Evolutionary conservation across 2,113 vertebrate genomes (phyloP), one percentile per base, ranked within the genome.

Genomic region (Ardeotis arabs): DNA sequence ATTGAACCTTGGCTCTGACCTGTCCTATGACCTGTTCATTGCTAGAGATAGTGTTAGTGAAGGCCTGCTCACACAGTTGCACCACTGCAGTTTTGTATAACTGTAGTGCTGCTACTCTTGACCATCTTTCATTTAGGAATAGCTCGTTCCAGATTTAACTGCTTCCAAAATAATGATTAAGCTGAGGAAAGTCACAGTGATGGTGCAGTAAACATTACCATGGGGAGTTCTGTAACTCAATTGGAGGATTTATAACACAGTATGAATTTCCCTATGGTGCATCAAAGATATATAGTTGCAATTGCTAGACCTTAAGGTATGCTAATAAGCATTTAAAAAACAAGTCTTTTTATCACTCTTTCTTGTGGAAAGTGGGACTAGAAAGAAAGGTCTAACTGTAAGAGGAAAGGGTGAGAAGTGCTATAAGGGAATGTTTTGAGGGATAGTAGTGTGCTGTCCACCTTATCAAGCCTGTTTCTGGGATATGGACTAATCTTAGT

Each of bases 91-190:
- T 79, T 95, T 64, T 80, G 37, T 86, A 0, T 64, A 94, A 72
- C 33, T 27, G 7, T 62, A 58, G 67, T 37, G 67, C 72, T 64
- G 50, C 24, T 93, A 78, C 58, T 23, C 33, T 95, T 94, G 92
- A 85, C 85, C 41, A 8, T 53, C 24, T 77, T 83, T 76, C 55
- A 62, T 75, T 73, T 69, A 93, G 55, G 13, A 90, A 52, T 83
- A 90, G 41, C 45, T 86, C 50, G 80, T 76, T 76, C 39, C 58
- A 92, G 23, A 60, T 82, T 56, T 69, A 78, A 29, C 86, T 52
- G 29, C 77, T 92, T 94, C 66, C 66, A 91, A 93, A 96, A 72
- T 72, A 72, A 78, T 82, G 56, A 79, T 52, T 91, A 87, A 91
- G 56, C 60, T 84, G 77, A 68, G 49, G 58, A 75, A 75, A 60